phyloP scores from a whole-genome alignment of 2,888 invertebrate genomes.

The Hypomecis atomaria region DNA sequence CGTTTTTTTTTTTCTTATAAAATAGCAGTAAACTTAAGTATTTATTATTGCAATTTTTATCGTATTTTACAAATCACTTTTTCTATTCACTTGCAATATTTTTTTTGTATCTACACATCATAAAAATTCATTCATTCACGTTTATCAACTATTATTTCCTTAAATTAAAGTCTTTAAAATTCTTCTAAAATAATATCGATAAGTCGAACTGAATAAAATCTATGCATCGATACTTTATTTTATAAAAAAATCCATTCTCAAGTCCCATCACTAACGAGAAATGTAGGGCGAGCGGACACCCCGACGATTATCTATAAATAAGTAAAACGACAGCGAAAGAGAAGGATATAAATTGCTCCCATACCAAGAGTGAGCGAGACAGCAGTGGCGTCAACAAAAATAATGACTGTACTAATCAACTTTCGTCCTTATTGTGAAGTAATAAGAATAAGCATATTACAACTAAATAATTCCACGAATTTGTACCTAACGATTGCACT shows the following conservation, averaged over 20 bases:
- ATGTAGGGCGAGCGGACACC: constrained; percentile 40
- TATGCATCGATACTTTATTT: constrained; percentile 36
- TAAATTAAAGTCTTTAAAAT: no score
- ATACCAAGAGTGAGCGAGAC: constrained; percentile 58
- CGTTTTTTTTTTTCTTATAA: no score
- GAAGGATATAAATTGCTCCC: constrained; percentile 50
- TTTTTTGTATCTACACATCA: no score
- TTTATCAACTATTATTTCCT: no score
- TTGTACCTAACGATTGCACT: constrained; percentile 4
- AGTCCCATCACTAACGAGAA: constrained; percentile 37
- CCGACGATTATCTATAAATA: constrained; percentile 42
- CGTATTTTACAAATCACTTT: no score
- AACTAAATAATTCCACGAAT: background rate
- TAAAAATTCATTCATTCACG: no score
- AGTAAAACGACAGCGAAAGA: constrained; percentile 52
- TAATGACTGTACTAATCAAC: constrained; percentile 22
- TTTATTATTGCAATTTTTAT: no score
- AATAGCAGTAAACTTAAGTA: no score
- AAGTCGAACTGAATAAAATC: background rate
- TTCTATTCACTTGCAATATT: no score
- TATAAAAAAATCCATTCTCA: background rate
- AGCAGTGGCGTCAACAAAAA: constrained; percentile 39
- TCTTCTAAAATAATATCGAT: no score
- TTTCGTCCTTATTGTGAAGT: constrained; percentile 32
- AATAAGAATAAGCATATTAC: constrained; percentile 18